Evolutionary conservation across 2,797 vertebrate species (phyloP), one percentile per base, ranked within the genome.

Genomic region (Poeciliopsis gracilis): DNA sequence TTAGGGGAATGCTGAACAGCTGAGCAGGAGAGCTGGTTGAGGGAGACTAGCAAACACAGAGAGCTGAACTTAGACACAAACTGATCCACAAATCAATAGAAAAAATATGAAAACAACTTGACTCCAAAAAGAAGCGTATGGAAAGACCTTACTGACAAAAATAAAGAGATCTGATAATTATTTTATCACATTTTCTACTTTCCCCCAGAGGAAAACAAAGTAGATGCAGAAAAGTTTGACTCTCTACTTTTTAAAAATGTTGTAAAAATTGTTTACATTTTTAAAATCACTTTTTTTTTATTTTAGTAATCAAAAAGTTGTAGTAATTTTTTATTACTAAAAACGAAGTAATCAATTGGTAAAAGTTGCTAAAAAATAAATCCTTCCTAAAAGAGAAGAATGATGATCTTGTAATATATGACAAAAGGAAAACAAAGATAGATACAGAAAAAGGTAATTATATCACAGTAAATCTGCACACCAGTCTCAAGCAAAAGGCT

Each of bases 391-490:
- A 70, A 45, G 25, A n/a, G 2, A n/a, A 15, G 43, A 45, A 70
- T 45, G 2, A 70, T 70, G 25, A 45, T 45, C 41, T 70, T 45
- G 41, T 70, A 45, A 28, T 45, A 45, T 16, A n/a, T 8, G 11
- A 20, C 20, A 3, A 43, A 61, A 72, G 0, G 63, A 61, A n/a
- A 28, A 53, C 43, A 43, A 79, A 77, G 25, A 41, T 4, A 13
- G 25, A 63, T 3, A 53, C 20, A 55, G 36, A 41, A 76, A 75
- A 63, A 57, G 2, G 38, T 23, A 43, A 55, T 55, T 20, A 41
- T 61, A 75, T 70, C 77, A 7, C 78, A 79, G 30, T 81, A 79
- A 84, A 15, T 49, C 28, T 5, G 33, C 6, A 0, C 36, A 73
- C 12, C 12, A 13, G 28, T 55, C 28, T 43, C 11, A 43, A 46